phyloP scores from a whole-genome alignment of 2,113 vertebrate genomes.

The Coptodon bakossiorum region DNA sequence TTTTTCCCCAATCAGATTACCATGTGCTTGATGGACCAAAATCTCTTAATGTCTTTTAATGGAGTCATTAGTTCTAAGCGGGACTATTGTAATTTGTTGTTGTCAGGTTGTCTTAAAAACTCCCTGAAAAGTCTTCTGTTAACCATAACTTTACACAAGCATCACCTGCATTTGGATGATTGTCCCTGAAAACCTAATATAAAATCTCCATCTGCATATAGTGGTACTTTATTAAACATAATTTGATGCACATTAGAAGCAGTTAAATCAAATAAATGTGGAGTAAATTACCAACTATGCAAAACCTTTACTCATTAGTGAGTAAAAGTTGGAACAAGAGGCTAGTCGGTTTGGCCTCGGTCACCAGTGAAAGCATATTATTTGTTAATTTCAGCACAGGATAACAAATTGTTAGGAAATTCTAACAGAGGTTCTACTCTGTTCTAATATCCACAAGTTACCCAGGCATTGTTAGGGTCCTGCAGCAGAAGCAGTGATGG shows the following conservation, averaged over 20 bases:
- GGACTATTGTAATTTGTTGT: not conserved
- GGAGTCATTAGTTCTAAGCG: not conserved
- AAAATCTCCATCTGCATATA: not conserved
- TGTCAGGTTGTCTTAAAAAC: not conserved
- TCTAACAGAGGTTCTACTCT: not conserved
- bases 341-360: not conserved
- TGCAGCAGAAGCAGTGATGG: not conserved
- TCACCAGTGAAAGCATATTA: not conserved
- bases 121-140: not conserved
- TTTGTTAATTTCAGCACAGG: not conserved
- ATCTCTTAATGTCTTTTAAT: not conserved
- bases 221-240: not conserved
- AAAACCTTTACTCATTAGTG: not conserved
- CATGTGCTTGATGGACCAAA: not conserved
- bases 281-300: not conserved
- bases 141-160: not conserved
- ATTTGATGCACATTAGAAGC: not conserved
- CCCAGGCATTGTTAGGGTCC: not conserved
- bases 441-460: not conserved
- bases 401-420: not conserved
- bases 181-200: not conserved
- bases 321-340: not conserved
- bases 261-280: not conserved
- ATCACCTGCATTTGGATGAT: not conserved
- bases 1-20: fast-evolving